Evolutionary conservation across 2,888 invertebrate genomes (phyloP), one percentile per base, ranked within the genome.

Genomic region (Mesopsocus fuscifrons): DNA sequence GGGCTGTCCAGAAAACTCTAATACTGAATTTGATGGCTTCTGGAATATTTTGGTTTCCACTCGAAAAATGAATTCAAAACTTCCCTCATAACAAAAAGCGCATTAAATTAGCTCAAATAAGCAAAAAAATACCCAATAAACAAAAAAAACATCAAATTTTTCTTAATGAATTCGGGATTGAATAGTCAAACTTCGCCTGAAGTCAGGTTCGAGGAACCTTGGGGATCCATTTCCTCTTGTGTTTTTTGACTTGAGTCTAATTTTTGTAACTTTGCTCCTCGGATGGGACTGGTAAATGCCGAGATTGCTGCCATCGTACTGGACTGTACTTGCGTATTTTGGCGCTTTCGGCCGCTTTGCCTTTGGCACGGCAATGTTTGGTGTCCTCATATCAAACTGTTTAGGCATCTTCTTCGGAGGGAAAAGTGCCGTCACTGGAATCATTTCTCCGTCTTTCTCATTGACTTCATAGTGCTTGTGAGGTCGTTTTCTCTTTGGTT

Each of bases 401-500:
- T 13, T 34, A 13, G 34, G 34, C 8, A 6, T 13, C 15, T 34
- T 34, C 15, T 34, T 34, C 8, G 34, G 34, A 8, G 34, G 34
- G 15, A 34, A 34, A 13, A 34, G 9, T 15, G 13, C 34, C 16
- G 13, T 9, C 9, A 34, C 16, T 16, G 34, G 34, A 16, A 16
- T 13, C 34, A 16, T 34, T 34, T 34, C 34, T 6, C 34, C 34
- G 15, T 15, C 15, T 6, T 34, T 17, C 15, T 34, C 34, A 15
- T 34, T 13, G 18, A 34, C 34, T 34, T 34, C 34, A 17, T 34
- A 34, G 8, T 13, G 13, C 15, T 34, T 34, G 15, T 34, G 34
- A 34, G 34, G 34, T 16, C 18, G 8, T 13, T 34, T 34, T 13
- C 15, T 13, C 15, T 6, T 6, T 8, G 34, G 34, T 9, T 8